Evolutionary conservation across 30 jellyfish, hydroid and myxozoan species (phyloP).

Genomic region (Euphysa ruthae): DNA sequence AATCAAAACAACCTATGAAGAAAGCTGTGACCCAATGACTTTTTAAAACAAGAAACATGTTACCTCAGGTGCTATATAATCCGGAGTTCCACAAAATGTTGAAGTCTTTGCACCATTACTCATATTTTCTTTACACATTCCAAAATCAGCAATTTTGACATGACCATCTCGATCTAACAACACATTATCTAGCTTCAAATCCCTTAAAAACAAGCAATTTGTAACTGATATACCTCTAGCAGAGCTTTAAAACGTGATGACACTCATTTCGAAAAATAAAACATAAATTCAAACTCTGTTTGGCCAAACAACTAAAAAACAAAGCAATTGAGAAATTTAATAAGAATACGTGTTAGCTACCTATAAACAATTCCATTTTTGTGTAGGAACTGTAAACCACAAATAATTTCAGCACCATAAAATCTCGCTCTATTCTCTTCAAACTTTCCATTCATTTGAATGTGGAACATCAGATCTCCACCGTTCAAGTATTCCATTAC

Average conservation of each 20-base stretch:
- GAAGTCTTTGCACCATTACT: conserved; percentile 47
- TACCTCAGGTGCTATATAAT: conserved; percentile 97
- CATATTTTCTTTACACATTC: conserved; percentile 91
- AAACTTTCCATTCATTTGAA: conserved; percentile 77
- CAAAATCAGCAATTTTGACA: conserved; percentile 91
- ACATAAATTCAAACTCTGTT: background rate
- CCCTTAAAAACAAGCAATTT: conserved; percentile 55
- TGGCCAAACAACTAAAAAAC: background rate
- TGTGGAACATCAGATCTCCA: conserved; percentile 97
- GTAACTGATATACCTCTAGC: no score
- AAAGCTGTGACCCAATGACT: background rate
- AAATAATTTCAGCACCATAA: conserved; percentile 93
- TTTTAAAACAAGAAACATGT: background rate
- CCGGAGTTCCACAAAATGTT: conserved; percentile 96
- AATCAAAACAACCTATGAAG: background rate
- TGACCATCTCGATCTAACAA: conserved; percentile 88
- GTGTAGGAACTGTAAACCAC: conserved; percentile 94
- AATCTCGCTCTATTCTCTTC: conserved; percentile 88
- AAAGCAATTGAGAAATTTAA: background rate
- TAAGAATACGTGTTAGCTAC: conserved; percentile 10
- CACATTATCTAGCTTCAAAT: conserved; percentile 91
- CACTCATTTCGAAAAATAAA: background rate
- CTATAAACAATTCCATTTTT: conserved; percentile 70
- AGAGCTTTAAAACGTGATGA: background rate
- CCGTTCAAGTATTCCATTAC: conserved; percentile 97